phyloP scores from a whole-genome alignment of 1,140 invertebrate genomes.

The Pogonomyrmex californicus region DNA sequence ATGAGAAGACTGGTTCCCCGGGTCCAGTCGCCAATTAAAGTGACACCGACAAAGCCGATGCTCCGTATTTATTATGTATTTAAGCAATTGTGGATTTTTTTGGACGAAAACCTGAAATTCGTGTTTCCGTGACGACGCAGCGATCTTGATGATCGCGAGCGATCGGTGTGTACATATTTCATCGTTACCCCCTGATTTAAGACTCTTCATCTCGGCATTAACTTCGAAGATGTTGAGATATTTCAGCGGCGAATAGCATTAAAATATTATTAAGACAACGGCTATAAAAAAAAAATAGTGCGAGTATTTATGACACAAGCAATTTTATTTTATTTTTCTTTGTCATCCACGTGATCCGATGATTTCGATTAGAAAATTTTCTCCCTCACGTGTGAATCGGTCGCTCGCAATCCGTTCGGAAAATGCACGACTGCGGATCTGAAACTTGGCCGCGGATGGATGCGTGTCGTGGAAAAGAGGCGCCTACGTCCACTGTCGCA shows the following conservation, averaged over 20 bases:
- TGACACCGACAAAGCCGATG: conserved; percentile 65
- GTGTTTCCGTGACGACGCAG: conserved; percentile 48
- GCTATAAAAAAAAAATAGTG: background rate
- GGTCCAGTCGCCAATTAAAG: conserved; percentile 75
- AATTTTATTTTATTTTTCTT: background rate
- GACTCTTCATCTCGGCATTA: background rate
- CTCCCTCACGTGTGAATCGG: background rate
- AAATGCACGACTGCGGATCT: background rate
- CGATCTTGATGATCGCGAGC: conserved; percentile 32
- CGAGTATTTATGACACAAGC: background rate
- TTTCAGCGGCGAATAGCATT: background rate
- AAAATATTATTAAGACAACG: background rate
- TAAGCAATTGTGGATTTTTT: conserved; percentile 68
- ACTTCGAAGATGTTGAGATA: background rate
- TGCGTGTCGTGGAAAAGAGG: conserved; percentile 62
- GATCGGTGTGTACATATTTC: conserved; percentile 5
- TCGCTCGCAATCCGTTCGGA: conserved; percentile 39
- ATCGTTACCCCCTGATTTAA: background rate
- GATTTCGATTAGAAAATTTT: background rate
- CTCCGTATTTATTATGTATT: conserved; percentile 72
- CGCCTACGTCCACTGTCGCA: conserved; percentile 66
- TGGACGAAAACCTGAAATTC: conserved; percentile 69
- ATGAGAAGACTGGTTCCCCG: conserved; percentile 68
- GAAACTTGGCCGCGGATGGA: conserved; percentile 43
- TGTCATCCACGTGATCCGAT: background rate